Percentiles rank a stretch among this genome's conserved stretches.
Evolutionary conservation across 2,113 vertebrate species (phyloP).

Genomic region (Nothoprocta pentlandii): DNA sequence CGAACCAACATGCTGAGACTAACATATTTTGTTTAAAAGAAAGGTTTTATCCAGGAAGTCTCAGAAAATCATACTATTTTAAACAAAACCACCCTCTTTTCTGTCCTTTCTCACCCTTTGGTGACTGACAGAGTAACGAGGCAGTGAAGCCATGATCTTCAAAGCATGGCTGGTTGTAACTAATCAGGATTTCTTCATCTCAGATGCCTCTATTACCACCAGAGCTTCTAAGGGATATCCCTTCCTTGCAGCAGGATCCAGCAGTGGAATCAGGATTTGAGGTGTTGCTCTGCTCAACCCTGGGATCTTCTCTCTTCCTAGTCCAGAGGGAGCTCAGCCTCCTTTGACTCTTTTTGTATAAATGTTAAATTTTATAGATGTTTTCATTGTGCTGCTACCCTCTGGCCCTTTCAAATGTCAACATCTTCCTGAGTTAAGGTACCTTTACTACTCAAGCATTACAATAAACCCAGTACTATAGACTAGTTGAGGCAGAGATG

Average conservation of each 20-base stretch:
- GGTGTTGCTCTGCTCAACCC: rapidly evolving
- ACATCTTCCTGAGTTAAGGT: background rate
- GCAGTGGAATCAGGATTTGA: too few relatives aligned
- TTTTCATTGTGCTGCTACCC: background rate
- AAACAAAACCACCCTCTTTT: background rate
- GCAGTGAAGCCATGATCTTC: too few relatives aligned
- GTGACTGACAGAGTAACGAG: background rate
- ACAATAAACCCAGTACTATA: background rate
- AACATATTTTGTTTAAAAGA: background rate
- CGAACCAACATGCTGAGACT: background rate
- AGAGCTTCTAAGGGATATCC: too few relatives aligned
- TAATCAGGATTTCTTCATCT: too few relatives aligned
- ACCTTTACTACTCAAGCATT: background rate
- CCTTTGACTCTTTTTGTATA: background rate
- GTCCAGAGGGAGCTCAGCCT: rapidly evolving
- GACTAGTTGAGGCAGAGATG: background rate
- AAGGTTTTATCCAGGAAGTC: background rate
- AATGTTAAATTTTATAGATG: background rate
- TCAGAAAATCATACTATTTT: background rate
- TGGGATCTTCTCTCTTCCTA: background rate
- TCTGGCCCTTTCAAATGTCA: background rate
- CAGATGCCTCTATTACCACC: too few relatives aligned
- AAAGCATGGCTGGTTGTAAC: too few relatives aligned
- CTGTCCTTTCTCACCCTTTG: background rate
- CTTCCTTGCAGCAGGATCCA: too few relatives aligned